phyloP scores from a whole-genome alignment of 2,888 invertebrate species.

The Ornithoptera priamus region DNA sequence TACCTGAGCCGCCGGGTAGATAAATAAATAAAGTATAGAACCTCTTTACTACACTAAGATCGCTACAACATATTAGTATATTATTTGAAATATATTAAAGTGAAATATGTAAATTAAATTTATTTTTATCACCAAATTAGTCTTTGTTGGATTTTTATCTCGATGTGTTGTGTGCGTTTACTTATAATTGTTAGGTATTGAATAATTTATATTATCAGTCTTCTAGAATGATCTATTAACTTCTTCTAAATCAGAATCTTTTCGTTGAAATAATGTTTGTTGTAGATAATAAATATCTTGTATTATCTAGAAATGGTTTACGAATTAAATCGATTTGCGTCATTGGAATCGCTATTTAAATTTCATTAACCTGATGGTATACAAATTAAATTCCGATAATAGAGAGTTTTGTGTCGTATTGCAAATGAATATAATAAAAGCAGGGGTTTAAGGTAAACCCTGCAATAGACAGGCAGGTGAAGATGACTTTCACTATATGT shows the following conservation, averaged over 20 bases:
- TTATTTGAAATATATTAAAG: neutral
- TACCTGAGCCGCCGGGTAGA: too few relatives aligned
- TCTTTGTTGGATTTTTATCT: neutral
- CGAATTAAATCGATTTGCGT: neutral
- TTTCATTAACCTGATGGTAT: neutral
- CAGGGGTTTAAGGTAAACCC: too few relatives aligned
- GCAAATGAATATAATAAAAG: too few relatives aligned
- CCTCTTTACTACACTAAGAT: too few relatives aligned
- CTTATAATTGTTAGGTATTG: neutral
- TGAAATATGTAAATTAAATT: neutral
- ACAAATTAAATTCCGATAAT: too few relatives aligned
- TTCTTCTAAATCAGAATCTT: neutral
- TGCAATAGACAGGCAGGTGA: too few relatives aligned
- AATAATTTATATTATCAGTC: neutral
- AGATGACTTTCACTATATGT: too few relatives aligned
- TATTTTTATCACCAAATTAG: neutral
- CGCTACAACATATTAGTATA: too few relatives aligned
- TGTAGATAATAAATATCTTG: neutral
- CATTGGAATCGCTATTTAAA: neutral
- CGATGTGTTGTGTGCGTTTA: neutral
- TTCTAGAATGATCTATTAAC: neutral
- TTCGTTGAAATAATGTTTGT: neutral
- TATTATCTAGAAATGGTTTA: neutral
- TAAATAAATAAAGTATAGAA: too few relatives aligned
- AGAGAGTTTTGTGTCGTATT: too few relatives aligned